Evolutionary conservation across 2,113 vertebrate genomes (phyloP), one percentile per base, ranked within the genome.

Genomic region (Prunella fulvescens): DNA sequence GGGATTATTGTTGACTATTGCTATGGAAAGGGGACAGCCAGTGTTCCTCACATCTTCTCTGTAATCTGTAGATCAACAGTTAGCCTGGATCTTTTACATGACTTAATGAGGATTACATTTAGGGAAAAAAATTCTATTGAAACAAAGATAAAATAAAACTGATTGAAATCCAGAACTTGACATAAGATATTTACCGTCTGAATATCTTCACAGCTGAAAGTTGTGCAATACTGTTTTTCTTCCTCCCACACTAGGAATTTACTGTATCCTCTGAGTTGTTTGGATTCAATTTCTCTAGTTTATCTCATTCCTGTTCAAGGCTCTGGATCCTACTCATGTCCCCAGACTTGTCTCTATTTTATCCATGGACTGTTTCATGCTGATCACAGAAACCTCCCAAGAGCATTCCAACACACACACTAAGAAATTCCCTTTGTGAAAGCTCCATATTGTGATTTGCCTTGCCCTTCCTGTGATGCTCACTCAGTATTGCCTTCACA

Each of bases 201-300:
- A 94, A 40, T 90, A 70, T 86, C 92, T 93, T 92, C 95, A 88
- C 80, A 93, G 88, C 65, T 96, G 88, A 94, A 93, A 90, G 80
- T 45, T 92, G 45, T 93, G 83, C 81, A 66, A 42, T 44, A 67
- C 26, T 88, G 76, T 83, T 94, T 97, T 92, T 69, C 72, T 92
- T 84, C 80, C 93, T 96, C 92, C 94, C 89, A 96, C 93, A 86
- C 82, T 18, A 81, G 44, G 85, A 95, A 88, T 94, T 93, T 86
- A 39, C 56, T 74, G 10, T 95, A 64, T 84, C 82, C n/a, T 94
- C 56, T 76, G 54, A 85, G 78, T 45, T 80, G 25, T 40, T 84
- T 92, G 64, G 70, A 90, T 85, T 66, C 44, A 71, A 5, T 81
- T 92, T 93, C 92, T 86, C 51, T 40, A 88, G 71, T 88, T 96